Evolutionary conservation across 1,140 invertebrate species (phyloP).

Genomic region (Onthophagus taurus): DNA sequence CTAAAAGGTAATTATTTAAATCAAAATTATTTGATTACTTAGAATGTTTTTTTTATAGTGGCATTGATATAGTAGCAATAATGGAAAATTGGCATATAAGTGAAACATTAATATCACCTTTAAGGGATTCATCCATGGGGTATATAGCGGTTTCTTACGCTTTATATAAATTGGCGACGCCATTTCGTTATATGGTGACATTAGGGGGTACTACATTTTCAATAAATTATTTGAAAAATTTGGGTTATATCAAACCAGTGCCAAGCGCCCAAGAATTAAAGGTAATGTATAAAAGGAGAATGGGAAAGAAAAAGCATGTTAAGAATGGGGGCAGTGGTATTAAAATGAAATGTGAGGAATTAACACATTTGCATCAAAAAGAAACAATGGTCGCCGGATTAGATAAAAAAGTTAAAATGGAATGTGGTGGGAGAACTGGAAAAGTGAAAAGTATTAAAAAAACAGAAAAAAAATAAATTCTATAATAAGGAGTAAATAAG

Average conservation of each 20-base stretch:
- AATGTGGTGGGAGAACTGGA: no score
- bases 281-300: constrained; percentile 50
- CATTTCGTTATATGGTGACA: constrained; percentile 82
- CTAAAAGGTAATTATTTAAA: constrained; percentile 64
- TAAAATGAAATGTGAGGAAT: no score
- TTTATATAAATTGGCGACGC: constrained; percentile 85
- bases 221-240: constrained; percentile 55
- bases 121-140: constrained; percentile 72
- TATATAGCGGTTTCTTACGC: constrained; percentile 80
- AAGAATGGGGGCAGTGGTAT: no score
- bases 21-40: no score
- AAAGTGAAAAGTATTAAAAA: no score
- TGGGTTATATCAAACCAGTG: constrained; percentile 60
- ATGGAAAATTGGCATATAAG: constrained; percentile 65
- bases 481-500: no score
- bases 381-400: no score
- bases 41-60: constrained; percentile 58
- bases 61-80: constrained; percentile 72
- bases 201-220: constrained; percentile 64
- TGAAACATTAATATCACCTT: constrained; percentile 63
- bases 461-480: no score
- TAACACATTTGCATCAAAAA: no score
- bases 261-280: constrained; percentile 49
- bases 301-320: no score
- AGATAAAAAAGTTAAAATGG: no score